These are phyloP conservation scores for Notolabrus celidotus DNA, from an alignment of 2,797 vertebrate genomes.

Conservation along the genomic window DNA sequence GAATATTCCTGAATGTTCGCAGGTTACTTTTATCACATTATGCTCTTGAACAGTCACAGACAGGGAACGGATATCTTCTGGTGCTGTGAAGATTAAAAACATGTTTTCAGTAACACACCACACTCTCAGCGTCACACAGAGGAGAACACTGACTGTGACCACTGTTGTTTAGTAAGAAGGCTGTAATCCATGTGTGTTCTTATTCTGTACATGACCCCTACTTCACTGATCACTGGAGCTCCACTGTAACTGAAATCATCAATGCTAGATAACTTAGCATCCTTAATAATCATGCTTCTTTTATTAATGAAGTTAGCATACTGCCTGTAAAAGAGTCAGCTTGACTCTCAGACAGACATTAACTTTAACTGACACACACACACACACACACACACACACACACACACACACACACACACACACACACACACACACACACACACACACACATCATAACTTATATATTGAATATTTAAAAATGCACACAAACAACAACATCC, in stretches of 20 bases:
- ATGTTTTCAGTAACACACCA: neutral
- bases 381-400: too few relatives aligned
- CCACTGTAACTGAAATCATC: neutral
- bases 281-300: too few relatives aligned
- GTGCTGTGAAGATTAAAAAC: conserved; percentile 31
- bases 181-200: neutral
- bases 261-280: too few relatives aligned
- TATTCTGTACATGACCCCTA: too few relatives aligned
- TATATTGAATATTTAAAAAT: neutral
- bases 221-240: neutral
- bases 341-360: neutral
- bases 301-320: too few relatives aligned
- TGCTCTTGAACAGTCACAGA: rapidly evolving
- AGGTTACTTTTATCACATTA: neutral
- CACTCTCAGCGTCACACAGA: neutral
- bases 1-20: rapidly evolving
- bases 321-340: neutral
- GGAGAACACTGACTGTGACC: neutral
- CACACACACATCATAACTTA: neutral
- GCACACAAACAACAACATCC: too few relatives aligned
- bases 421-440: too few relatives aligned
- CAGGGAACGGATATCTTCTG: rapidly evolving
- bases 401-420: too few relatives aligned
- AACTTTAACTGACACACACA: neutral
- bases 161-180: neutral